Evolutionary conservation across 2,888 invertebrate genomes (phyloP).

Genomic region (Aleiodes testaceus): DNA sequence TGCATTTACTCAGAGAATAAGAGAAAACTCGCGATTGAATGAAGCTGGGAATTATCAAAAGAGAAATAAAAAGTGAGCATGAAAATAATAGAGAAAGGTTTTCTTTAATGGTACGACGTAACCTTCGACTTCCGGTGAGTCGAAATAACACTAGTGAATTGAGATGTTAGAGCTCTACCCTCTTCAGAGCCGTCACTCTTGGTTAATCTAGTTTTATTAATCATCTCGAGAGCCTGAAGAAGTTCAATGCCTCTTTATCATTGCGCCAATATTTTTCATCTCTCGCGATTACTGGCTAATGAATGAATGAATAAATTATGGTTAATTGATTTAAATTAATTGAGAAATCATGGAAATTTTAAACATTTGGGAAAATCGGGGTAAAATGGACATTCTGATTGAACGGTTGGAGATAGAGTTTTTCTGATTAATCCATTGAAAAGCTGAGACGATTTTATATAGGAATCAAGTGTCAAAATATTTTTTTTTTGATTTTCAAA

Average conservation of each 20-base stretch:
- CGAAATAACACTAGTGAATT: slow-evolving; percentile 24
- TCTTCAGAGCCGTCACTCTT: slow-evolving; percentile 8
- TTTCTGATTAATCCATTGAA: too few relatives aligned
- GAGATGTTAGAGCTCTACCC: slow-evolving; percentile 34
- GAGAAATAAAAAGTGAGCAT: background rate
- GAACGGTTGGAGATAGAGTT: too few relatives aligned
- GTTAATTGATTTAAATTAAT: too few relatives aligned
- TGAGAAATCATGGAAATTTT: too few relatives aligned
- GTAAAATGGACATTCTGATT: too few relatives aligned
- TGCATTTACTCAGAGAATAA: background rate
- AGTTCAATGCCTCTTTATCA: slow-evolving; percentile 45
- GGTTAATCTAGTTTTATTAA: slow-evolving; percentile 30
- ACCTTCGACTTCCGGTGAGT: slow-evolving; percentile 52
- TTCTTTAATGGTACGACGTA: slow-evolving; percentile 42
- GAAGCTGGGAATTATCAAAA: background rate
- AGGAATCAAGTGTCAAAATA: too few relatives aligned
- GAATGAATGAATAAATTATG: too few relatives aligned
- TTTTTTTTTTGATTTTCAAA: too few relatives aligned
- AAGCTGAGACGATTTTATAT: too few relatives aligned
- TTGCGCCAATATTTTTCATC: background rate
- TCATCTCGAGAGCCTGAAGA: slow-evolving; percentile 11
- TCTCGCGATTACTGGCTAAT: background rate
- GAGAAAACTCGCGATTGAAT: background rate
- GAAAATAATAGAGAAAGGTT: slow-evolving; percentile 10
- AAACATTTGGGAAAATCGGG: too few relatives aligned